Base-by-base conservation (phyloP, 2,113 vertebrate genomes). In the Rhinopomastus cyanomelas region DNA sequence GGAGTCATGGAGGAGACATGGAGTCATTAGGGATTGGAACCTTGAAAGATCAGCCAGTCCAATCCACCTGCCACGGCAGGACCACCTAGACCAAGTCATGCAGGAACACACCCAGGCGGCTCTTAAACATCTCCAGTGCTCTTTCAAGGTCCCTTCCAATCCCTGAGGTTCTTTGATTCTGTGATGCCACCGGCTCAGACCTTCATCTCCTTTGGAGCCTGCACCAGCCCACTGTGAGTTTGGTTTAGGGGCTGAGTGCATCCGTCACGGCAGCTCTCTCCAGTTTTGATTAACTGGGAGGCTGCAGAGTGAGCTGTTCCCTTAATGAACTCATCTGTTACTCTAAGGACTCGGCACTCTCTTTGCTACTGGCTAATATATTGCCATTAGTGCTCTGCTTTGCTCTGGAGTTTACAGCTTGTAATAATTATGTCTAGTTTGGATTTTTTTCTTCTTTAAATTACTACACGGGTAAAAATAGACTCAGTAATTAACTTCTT, bases 361-460 rank as follows among this genome's bases (percentile, higher is more conserved):
- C 85, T 94, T 93, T 90, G 95, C 97, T 84, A 51, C 84, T 68
- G 94, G 94, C 93, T 97, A 95, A 97, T 97, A 94, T 90, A 95
- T 96, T 96, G 90, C 96, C 94, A 94, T 96, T 96, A 96, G 92
- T 93, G 93, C 92, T 96, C 89, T 85, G 94, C 96, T 95, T 85
- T 66, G 87, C 95, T 92, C 75, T 81, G 89, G 88, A 87, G 79
- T 95, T 97, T 94, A 89, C 90, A 96, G 93, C 94, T 93, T 95
- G 92, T 95, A 95, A 96, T 97, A 96, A 96, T 95, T 96, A 94
- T 93, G 89, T 94, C 95, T 95, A 93, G 94, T 97, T 97, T 93
- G 95, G 93, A 86, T 79, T 66, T 62, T 84, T 95, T 90, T 46
- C 46, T 42, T 42, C 89, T 88, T 94, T 93, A 94, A 90, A 93